Evolutionary conservation across 2,797 vertebrate species (phyloP).

Genomic region (Glyptemys insculpta): DNA sequence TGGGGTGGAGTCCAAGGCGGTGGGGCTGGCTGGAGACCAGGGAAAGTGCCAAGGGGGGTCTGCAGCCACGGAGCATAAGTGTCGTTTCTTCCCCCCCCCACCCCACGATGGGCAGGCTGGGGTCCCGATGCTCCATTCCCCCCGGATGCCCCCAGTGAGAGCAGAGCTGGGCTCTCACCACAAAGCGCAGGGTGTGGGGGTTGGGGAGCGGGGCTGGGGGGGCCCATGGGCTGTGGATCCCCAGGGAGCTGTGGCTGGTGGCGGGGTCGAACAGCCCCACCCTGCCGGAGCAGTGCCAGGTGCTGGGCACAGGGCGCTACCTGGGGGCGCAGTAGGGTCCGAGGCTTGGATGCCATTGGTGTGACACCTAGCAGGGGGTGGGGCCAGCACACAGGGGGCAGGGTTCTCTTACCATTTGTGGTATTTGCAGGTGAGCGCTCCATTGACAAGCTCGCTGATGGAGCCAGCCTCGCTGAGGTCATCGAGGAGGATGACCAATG

Average conservation of each 20-base stretch:
- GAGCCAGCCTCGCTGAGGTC: conserved; percentile 91
- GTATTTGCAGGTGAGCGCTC: conserved; percentile 97
- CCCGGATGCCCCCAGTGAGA: too few species aligned
- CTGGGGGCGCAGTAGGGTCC: background rate
- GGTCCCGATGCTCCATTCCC: background rate
- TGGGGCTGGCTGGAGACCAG: background rate
- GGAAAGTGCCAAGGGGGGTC: background rate
- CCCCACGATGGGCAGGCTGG: background rate
- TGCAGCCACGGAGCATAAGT: background rate
- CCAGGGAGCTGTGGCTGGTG: background rate
- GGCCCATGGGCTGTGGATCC: background rate
- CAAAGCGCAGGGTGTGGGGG: background rate
- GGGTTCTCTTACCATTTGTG: conserved; percentile 92
- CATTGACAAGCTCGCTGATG: conserved; percentile 94
- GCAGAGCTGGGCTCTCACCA: background rate
- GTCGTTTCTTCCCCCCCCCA: too few species aligned
- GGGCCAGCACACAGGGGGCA: background rate
- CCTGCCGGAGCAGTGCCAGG: background rate
- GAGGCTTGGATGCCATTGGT: background rate
- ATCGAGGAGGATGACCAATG: conserved; percentile 94
- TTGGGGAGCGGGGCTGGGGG: too few species aligned
- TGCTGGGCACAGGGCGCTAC: background rate
- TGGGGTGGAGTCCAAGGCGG: background rate
- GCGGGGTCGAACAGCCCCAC: background rate
- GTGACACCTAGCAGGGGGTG: background rate